Evolutionary conservation across 2,113 vertebrate species (phyloP).

Genomic region (Phaetusa simplex): DNA sequence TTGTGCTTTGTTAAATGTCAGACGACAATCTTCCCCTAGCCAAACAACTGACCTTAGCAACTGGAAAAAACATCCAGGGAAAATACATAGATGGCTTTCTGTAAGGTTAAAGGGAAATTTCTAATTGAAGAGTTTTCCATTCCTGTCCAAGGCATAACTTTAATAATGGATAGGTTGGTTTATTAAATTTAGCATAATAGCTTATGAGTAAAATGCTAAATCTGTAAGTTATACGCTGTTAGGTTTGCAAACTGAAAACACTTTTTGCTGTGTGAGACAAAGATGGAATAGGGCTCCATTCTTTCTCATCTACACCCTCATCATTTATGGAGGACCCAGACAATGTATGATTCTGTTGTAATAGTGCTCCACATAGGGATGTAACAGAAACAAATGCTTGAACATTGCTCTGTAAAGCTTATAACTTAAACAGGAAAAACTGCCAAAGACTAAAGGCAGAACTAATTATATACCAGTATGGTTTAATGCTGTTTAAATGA

Average conservation of each 20-base stretch:
- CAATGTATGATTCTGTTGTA: neutral
- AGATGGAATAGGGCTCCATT: neutral
- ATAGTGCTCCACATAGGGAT: neutral
- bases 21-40: neutral
- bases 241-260: neutral
- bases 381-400: neutral
- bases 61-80: neutral
- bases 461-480: neutral
- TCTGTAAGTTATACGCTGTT: neutral
- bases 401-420: neutral
- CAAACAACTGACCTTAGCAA: neutral
- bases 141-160: neutral
- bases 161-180: neutral
- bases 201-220: neutral
- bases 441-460: neutral
- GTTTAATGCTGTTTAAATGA: slow-evolving; percentile 8
- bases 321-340: neutral
- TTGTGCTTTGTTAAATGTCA: neutral
- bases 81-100: neutral
- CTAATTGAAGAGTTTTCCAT: neutral
- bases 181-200: neutral
- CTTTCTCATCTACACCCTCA: neutral
- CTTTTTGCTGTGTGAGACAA: neutral
- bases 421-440: neutral
- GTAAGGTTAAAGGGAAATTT: neutral